These are phyloP conservation scores for Hypsibius dujardini DNA, from an alignment of 1,140 invertebrate species.

Conservation along the genomic window DNA sequence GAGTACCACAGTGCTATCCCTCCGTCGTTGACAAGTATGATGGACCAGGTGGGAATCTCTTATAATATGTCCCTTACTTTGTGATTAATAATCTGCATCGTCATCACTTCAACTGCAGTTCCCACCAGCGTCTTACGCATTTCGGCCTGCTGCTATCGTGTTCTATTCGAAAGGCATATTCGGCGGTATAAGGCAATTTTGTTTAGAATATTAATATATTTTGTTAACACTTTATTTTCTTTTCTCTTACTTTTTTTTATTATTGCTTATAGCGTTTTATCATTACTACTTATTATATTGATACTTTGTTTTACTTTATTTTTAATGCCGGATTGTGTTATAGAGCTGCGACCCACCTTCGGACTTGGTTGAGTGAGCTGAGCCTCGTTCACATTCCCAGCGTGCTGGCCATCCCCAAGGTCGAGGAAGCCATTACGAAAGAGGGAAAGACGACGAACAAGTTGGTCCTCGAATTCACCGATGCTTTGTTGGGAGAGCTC, in stretches of 20 bases:
- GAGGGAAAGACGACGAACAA: no score
- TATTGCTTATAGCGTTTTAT: not conserved
- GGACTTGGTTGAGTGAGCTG: not conserved
- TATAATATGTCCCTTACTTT: no score
- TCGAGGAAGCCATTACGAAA: no score
- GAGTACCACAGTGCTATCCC: slow-evolving; percentile 1
- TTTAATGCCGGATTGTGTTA: not conserved
- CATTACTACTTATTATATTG: not conserved
- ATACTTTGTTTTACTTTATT: not conserved
- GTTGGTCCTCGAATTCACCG: no score
- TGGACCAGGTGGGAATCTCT: not conserved
- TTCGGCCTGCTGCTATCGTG: slow-evolving; percentile 3
- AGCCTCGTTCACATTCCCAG: slow-evolving; percentile 8
- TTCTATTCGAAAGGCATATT: not conserved
- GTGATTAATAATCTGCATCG: no score
- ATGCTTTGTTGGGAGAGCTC: no score
- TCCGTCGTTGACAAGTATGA: not conserved
- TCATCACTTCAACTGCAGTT: not conserved
- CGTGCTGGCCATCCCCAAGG: not conserved
- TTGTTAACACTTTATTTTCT: no score
- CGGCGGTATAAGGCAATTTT: not conserved
- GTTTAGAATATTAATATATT: not conserved
- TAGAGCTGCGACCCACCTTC: slow-evolving; percentile 1
- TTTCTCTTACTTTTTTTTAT: no score
- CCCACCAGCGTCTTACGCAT: not conserved